Base-by-base conservation (phyloP, 1,140 invertebrate genomes). In the Galendromus occidentalis region DNA sequence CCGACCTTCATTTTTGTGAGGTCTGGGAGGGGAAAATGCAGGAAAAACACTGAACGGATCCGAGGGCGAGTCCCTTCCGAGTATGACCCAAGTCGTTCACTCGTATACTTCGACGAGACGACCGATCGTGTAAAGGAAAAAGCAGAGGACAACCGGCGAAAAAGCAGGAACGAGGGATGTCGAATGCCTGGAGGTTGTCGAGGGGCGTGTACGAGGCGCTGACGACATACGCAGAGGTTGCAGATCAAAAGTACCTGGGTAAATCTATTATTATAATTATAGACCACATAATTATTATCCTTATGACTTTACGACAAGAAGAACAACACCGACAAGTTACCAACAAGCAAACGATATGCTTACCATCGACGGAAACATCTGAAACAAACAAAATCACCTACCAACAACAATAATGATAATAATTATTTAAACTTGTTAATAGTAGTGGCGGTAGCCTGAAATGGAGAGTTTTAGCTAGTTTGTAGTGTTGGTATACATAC, bases 241-340 rank as follows among this genome's bases (percentile, higher is more conserved):
- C 51, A 59, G 51, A 59, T 59, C 51, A 59, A 29, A 59, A 59
- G 51, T 59, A 59, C 51, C 51, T 59, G 51, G 51, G 51, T 29
- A 59, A 59, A 25, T 59, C 33, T 59, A 59, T 59, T 29, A 59
- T 59, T 59, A 59, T 59, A 39, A 39, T 39, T 59, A 59, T 25
- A 59, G 25, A 59, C 25, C 51, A 33, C 33, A 59, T 59, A 29
- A 47, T 47, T 47, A 59, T 59, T 59, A 59, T 29, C 33, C 25
- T 59, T 29, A 17, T 59, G 51, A 29, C 33, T 29, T 29, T 59
- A 59, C 25, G 12, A 25, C 51, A 29, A n/a, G n/a, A n/a, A n/a
- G n/a, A n/a, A n/a, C n/a, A n/a, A n/a, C n/a, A n/a, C n/a, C n/a
- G n/a, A 33, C 33, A 29, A 59, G 51, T 29, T 29, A 59, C 25